Conservation (phyloP, 1,140 invertebrate genomes). For the Sinella curviseta region DNA sequence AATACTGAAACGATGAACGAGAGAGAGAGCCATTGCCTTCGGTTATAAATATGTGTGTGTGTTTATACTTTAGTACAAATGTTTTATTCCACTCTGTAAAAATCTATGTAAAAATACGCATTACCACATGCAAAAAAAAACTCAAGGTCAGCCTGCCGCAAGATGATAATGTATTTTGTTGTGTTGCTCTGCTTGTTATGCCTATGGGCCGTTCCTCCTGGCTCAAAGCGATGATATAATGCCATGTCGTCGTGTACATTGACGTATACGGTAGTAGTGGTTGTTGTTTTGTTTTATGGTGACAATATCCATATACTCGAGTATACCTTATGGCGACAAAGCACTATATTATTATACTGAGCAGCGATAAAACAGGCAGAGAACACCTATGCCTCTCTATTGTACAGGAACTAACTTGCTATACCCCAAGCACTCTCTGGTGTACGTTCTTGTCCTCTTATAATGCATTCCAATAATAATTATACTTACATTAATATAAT, state of each 20-base stretch:
- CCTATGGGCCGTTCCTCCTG: neutral
- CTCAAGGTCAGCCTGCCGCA: slow-evolving; percentile 24
- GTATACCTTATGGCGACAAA: neutral
- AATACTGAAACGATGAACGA: neutral
- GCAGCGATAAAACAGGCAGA: no score
- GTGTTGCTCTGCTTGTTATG: neutral
- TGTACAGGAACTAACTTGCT: no score
- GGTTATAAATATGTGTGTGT: neutral
- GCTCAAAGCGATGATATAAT: neutral
- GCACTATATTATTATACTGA: no score
- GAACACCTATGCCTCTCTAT: no score
- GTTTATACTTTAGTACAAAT: neutral
- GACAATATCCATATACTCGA: neutral
- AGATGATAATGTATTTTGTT: neutral
- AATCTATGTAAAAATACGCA: neutral
- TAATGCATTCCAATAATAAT: no score
- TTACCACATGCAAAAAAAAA: slow-evolving; percentile 6
- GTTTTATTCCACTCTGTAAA: neutral
- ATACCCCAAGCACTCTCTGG: no score
- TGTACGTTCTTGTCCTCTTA: no score
- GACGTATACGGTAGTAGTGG: neutral
- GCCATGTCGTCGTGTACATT: neutral
- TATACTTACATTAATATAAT: no score
- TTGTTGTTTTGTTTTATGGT: neutral
- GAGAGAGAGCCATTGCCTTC: neutral